Conservation (phyloP, 2,888 invertebrate species). For the Pyrrhia umbra region DNA sequence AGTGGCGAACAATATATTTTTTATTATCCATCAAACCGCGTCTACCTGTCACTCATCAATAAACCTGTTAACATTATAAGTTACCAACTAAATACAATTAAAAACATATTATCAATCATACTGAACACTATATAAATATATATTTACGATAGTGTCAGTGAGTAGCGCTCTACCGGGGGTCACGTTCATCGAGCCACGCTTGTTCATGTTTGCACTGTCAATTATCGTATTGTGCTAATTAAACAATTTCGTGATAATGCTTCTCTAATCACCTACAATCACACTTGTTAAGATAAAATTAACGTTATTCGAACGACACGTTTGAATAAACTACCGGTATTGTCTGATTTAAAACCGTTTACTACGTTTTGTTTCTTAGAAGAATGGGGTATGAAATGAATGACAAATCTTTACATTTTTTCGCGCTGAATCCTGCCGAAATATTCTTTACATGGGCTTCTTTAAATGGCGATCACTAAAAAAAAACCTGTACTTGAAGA, state of each 20-base stretch:
- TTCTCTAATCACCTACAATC: conserved; percentile 12
- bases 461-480: too few species aligned
- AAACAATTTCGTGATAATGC: conserved; percentile 24
- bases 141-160: neutral
- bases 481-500: too few species aligned
- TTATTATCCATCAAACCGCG: neutral
- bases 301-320: neutral
- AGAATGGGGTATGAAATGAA: neutral
- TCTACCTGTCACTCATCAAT: neutral
- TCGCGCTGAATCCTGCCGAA: too few species aligned
- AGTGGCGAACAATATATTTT: neutral
- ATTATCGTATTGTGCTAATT: conserved; percentile 24
- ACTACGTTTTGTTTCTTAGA: neutral
- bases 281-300: conserved; percentile 9
- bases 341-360: neutral
- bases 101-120: neutral
- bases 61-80: neutral
- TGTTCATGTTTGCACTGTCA: conserved; percentile 23
- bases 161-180: conserved; percentile 13
- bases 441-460: too few species aligned
- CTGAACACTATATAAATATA: neutral
- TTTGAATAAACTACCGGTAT: neutral
- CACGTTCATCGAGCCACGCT: conserved; percentile 38
- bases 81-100: neutral
- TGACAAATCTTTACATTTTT: too few species aligned